These are phyloP conservation scores for Anoplius nigerrimus DNA, from an alignment of 2,888 invertebrate genomes.

Conservation along the genomic window DNA sequence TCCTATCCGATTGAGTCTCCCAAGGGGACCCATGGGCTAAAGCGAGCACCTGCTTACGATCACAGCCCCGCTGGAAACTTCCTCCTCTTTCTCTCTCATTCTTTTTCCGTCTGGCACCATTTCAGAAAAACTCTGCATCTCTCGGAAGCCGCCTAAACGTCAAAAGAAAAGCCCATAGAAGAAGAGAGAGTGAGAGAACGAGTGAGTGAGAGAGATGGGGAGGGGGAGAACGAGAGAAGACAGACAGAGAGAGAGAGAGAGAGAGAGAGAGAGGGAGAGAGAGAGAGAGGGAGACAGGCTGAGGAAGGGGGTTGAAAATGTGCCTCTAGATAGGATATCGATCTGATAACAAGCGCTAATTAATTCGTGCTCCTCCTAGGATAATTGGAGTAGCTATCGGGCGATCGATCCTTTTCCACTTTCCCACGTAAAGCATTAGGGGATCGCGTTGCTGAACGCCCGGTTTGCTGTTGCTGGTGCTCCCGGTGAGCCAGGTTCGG, in stretches of 20 bases:
- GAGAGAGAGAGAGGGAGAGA: slow-evolving; percentile 42
- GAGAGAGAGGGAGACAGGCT: neutral
- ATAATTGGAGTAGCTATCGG: slow-evolving; percentile 60
- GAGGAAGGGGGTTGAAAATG: slow-evolving; percentile 23
- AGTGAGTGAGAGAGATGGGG: neutral
- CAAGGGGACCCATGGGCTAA: slow-evolving; percentile 60
- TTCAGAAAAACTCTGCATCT: neutral
- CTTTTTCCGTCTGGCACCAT: slow-evolving; percentile 14
- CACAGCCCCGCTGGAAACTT: slow-evolving; percentile 45
- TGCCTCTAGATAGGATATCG: slow-evolving; percentile 30
- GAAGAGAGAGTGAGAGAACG: slow-evolving; percentile 28
- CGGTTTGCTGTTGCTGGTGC: neutral
- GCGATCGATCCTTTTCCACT: slow-evolving; percentile 59
- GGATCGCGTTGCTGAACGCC: slow-evolving; percentile 18
- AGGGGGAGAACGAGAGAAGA: no score
- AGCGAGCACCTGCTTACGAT: slow-evolving; percentile 52
- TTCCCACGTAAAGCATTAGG: slow-evolving; percentile 53
- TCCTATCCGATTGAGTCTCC: slow-evolving; percentile 55
- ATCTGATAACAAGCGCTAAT: slow-evolving; percentile 63
- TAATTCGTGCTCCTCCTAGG: slow-evolving; percentile 65
- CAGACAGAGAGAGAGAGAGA: slow-evolving; percentile 31
- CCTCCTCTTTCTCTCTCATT: slow-evolving; percentile 16
- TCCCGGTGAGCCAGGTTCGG: no score
- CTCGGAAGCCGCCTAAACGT: slow-evolving; percentile 1
- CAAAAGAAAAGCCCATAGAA: slow-evolving; percentile 40